Base-by-base conservation (phyloP, 2,797 vertebrate genomes). In the Cyclopterus lumpus region DNA sequence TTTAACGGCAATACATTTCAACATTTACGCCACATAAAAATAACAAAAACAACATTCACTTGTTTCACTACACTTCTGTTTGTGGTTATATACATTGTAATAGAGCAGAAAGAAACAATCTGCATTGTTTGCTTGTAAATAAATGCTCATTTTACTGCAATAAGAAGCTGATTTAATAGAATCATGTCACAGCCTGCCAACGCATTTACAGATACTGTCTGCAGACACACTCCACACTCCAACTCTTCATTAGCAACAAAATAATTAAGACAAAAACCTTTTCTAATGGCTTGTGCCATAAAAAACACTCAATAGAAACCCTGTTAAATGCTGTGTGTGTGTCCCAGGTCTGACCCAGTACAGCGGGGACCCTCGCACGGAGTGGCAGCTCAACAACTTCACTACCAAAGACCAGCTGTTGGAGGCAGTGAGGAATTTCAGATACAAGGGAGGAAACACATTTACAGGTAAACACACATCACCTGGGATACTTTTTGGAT, bases 401-500 rank as follows among this genome's bases (percentile, higher is more conserved):
- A 90, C 91, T 9, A 95, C 93, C 0, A 96, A 94, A 90, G 94
- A 96, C 0, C 94, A 96, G 79, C 90, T 99, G 58, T 77, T 98
- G 83, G 96, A 96, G 2, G 97, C 96, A 0, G 24, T 99, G 0
- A 94, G 90, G 62, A 95, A 86, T 49, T 86, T 99, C 75, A 92
- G 89, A 67, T 99, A 98, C 84, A 98, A 96, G 67, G 97, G 97
- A 4, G 97, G 98, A 62, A 99, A 98, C 94, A 98, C 97, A 0
- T 97, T 99, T 30, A 98, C 97, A 90, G 97, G 97, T 98, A 90
- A 82, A 49, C 49, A 66, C 59, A 16, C 42, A 1, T 11, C 18
- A 64, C 28, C 22, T 22, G 67, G 1, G 3, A 15, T 34, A 24
- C 28, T 1, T 6, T 14, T 49, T 14, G 6, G 10, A 36, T 12